These are phyloP conservation scores for Euzetes globulus DNA, from an alignment of 2,888 invertebrate genomes.

Conservation along the genomic window DNA sequence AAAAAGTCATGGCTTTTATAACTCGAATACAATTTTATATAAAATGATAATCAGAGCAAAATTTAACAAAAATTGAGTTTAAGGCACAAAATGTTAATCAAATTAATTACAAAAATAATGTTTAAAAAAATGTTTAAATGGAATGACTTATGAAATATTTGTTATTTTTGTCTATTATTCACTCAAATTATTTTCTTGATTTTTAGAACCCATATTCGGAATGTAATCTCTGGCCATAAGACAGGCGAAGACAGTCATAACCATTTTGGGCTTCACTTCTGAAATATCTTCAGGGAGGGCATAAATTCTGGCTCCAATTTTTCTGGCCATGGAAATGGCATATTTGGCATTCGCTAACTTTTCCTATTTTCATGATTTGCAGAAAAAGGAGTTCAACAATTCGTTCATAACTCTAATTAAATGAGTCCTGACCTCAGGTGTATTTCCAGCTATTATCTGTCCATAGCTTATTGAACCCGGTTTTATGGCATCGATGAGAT, in stretches of 20 bases:
- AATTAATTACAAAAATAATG: background rate
- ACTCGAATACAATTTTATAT: background rate
- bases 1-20: background rate
- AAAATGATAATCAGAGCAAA: background rate
- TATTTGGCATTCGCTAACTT: constrained; percentile 97
- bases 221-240: constrained; percentile 96
- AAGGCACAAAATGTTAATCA: constrained; percentile 9
- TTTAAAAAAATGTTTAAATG: background rate
- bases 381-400: constrained; percentile 40
- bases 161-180: background rate
- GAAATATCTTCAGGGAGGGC: constrained; percentile 98
- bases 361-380: constrained; percentile 64
- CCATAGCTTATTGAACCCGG: constrained; percentile 92
- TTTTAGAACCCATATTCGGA: constrained; percentile 54
- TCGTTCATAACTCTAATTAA: constrained; percentile 1
- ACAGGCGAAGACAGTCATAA: constrained; percentile 99
- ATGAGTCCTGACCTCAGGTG: constrained; percentile 61
- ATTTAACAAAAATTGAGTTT: background rate
- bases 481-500: constrained; percentile 92
- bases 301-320: constrained; percentile 94
- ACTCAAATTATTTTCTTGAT: constrained; percentile 16
- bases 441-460: constrained; percentile 61
- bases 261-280: constrained; percentile 96
- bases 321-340: constrained; percentile 94
- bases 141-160: background rate